These are phyloP conservation scores for Mycetomoellerius zeteki DNA, from an alignment of 1,140 invertebrate species.

Conservation along the genomic window DNA sequence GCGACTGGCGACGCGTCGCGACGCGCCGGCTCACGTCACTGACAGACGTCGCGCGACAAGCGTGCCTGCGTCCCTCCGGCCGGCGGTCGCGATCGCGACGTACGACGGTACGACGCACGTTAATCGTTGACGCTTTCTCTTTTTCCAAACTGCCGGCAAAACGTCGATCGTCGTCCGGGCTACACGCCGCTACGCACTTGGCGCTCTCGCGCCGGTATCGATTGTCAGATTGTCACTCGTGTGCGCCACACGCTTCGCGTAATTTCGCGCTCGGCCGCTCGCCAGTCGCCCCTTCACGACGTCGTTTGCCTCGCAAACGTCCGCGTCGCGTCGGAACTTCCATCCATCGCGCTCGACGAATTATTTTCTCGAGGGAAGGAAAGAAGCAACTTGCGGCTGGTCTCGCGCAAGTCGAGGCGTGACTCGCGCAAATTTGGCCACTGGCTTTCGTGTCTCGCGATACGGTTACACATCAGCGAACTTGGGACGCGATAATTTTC, in stretches of 20 bases:
- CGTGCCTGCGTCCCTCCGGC: not conserved
- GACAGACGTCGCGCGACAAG: conserved; percentile 16
- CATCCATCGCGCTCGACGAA: no score
- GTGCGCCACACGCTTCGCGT: conserved; percentile 53
- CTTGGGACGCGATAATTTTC: conserved; percentile 74
- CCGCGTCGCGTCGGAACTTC: not conserved
- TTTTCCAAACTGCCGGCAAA: conserved; percentile 2
- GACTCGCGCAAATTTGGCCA: not conserved
- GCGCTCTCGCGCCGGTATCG: conserved; percentile 48
- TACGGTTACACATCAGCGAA: conserved; percentile 14
- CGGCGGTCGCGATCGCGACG: not conserved
- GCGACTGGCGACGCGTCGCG: conserved; percentile 7
- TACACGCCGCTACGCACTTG: conserved; percentile 11
- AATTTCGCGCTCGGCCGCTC: conserved; percentile 59
- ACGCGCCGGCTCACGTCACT: conserved; percentile 48
- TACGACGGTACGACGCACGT: no score
- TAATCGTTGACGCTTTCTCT: not conserved
- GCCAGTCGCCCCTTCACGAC: conserved; percentile 35
- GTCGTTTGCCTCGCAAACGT: not conserved
- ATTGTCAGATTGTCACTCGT: conserved; percentile 60
- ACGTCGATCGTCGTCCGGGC: conserved; percentile 27
- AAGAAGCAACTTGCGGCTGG: not conserved
- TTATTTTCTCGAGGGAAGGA: not conserved
- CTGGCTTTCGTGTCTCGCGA: conserved; percentile 44
- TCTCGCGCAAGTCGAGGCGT: not conserved